These are phyloP conservation scores for Saturnia japonica DNA, from an alignment of 2,888 invertebrate genomes.

Conservation along the genomic window DNA sequence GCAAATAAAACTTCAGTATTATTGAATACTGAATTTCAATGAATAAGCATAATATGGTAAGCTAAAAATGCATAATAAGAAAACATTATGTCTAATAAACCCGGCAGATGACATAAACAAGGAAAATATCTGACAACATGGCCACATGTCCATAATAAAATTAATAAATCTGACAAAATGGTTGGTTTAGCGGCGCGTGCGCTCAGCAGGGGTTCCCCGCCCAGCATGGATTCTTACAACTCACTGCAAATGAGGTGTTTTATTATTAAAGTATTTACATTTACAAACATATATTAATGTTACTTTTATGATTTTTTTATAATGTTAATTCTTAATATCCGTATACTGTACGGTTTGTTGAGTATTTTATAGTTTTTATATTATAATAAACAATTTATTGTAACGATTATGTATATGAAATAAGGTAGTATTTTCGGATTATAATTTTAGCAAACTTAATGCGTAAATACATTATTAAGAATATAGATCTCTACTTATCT, in stretches of 20 bases:
- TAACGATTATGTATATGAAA: background rate
- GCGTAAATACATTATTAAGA: no score
- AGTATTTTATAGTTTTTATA: background rate
- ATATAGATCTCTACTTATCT: no score
- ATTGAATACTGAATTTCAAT: background rate
- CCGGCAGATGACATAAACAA: slow-evolving; percentile 72
- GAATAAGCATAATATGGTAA: background rate
- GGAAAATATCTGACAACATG: slow-evolving; percentile 58
- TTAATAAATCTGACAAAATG: slow-evolving; percentile 68
- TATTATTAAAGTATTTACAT: slow-evolving; percentile 2
- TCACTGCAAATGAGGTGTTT: slow-evolving; percentile 9
- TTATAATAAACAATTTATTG: background rate
- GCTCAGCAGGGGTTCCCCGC: slow-evolving; percentile 54
- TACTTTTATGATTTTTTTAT: background rate
- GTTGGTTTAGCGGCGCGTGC: slow-evolving; percentile 67
- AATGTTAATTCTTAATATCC: background rate
- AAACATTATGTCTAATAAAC: slow-evolving; percentile 31
- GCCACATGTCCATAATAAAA: slow-evolving; percentile 58
- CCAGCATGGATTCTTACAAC: slow-evolving; percentile 10
- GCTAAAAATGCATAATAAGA: background rate
- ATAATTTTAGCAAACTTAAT: background rate
- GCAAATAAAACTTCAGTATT: background rate
- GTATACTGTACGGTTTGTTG: background rate
- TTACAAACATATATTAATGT: background rate
- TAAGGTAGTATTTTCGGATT: background rate